Base-by-base conservation (phyloP, 1,140 invertebrate species). In the Oppia nitens region DNA sequence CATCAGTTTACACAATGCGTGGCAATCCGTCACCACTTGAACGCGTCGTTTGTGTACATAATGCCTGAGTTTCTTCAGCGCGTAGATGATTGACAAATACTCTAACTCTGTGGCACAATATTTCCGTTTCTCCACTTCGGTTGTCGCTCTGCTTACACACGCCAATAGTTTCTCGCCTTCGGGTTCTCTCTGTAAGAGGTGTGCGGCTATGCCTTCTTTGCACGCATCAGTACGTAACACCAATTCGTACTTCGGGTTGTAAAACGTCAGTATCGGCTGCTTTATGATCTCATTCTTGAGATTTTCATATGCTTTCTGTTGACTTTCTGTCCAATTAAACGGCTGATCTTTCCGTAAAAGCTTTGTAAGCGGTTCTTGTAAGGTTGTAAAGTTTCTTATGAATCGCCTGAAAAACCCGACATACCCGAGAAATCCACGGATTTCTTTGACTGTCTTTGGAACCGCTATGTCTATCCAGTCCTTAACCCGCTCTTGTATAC, bases 361-460 rank as follows among this genome's bases (percentile, higher is more conserved):
- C n/a, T n/a, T n/a, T n/a, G n/a, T n/a, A n/a, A n/a, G n/a, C n/a
- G n/a, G n/a, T n/a, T n/a, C n/a, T n/a, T n/a, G n/a, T n/a, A n/a
- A n/a, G n/a, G n/a, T n/a, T n/a, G n/a, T n/a, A n/a, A n/a, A n/a
- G n/a, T n/a, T n/a, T n/a, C n/a, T n/a, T n/a, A n/a, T n/a, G 26
- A 53, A 61, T 4, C 40, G 23, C 9, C 17, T 2, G n/a, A 29
- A 55, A 26, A 48, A 61, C 25, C 50, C 55, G n/a, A 47, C 21
- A 28, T 76, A 63, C 1, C 76, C 75, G 1, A 76, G 47, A 60
- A 78, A 76, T 27, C 65, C 24, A 47, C 70, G 60, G 0, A 77
- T 25, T 47, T 74, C 67, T 47, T 69, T 67, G 2, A 65, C 59
- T 57, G 60, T 69, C 49, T 55, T 65, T 12, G 65, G 67, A 40